Base-by-base conservation (phyloP, 2,113 vertebrate species). In the Nerophis lumbriciformis region DNA sequence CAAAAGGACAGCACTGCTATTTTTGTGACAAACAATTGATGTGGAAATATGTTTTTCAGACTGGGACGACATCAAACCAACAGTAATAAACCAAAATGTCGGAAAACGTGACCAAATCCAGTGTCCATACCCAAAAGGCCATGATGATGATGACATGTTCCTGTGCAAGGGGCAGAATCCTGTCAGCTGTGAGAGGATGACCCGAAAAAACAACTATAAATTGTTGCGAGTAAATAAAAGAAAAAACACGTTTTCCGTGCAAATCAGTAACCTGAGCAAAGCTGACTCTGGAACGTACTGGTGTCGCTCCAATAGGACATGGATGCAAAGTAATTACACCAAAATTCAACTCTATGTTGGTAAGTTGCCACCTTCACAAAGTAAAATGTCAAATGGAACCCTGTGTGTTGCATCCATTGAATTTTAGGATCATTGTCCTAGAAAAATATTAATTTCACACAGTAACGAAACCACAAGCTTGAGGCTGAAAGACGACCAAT, bases 251-350 rank as follows among this genome's bases (percentile, higher is more conserved):
- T 79, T 83, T 55, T 54, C 59, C 14, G 72, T 86, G 9, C 0
- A 42, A 53, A 79, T 87, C 62, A 14, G 5, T 0, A 4, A 71
- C 14, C 21, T 69, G 28, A 65, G 1, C 37, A 15, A 4, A 48
- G 16, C 61, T 0, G 79, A 87, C 73, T 72, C 74, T 71, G 82
- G 86, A 57, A 75, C 6, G 1, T 88, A 88, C 54, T 75, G 74
- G 80, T 86, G 86, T 48, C 35, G 28, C 6, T 68, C 48, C 11
- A 28, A 65, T 3, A 51, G 8, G 47, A 11, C 1, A 1, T 2
- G 5, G 35, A 10, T 13, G 19, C 45, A 4, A 9, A 55, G 6
- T 5, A 0, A 36, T 5, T 61, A 15, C 66, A 61, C 7, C 13
- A 59, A 28, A 65, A 44, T 53, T n/a, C 49, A 21, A 5, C 61